Percentiles rank a stretch among this genome's conserved stretches.
Conservation (phyloP, 2,888 invertebrate species). For the Lymantria dispar region DNA sequence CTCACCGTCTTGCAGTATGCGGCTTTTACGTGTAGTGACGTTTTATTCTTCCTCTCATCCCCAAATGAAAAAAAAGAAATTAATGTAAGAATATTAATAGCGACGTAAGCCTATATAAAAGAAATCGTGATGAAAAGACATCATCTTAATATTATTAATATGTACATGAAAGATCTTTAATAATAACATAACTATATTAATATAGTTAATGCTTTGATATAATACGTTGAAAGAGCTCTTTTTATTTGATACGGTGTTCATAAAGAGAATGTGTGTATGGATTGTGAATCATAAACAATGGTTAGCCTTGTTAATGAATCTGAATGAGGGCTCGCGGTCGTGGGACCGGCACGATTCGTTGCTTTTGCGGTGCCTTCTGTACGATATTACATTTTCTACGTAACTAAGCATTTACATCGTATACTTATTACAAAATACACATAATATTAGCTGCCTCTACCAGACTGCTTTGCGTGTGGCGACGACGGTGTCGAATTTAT, state of each 20-base stretch:
- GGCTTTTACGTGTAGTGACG: too few relatives aligned
- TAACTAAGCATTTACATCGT: slow-evolving; percentile 16
- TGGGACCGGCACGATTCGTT: slow-evolving; percentile 50
- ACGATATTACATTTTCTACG: slow-evolving; percentile 35
- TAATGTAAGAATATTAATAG: too few relatives aligned
- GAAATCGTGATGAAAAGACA: neutral
- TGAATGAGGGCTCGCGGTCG: slow-evolving; percentile 51
- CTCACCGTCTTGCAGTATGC: too few relatives aligned
- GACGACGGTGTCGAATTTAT: too few relatives aligned
- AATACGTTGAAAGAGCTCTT: slow-evolving; percentile 15
- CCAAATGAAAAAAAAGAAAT: too few relatives aligned
- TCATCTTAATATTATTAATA: neutral
- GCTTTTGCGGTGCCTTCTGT: slow-evolving; percentile 31
- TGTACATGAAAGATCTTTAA: neutral
- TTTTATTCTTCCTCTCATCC: too few relatives aligned
- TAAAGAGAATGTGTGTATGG: slow-evolving; percentile 40
- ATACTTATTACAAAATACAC: neutral
- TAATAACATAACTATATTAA: neutral
- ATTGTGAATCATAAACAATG: slow-evolving; percentile 59
- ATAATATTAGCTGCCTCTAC: neutral
- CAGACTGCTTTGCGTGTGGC: too few relatives aligned
- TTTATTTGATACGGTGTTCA: slow-evolving; percentile 26
- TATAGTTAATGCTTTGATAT: neutral
- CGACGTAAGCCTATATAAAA: too few relatives aligned
- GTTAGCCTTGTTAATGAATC: slow-evolving; percentile 75